phyloP scores from a whole-genome alignment of 2,888 invertebrate genomes.

The Rhopalosiphum nymphaeae region DNA sequence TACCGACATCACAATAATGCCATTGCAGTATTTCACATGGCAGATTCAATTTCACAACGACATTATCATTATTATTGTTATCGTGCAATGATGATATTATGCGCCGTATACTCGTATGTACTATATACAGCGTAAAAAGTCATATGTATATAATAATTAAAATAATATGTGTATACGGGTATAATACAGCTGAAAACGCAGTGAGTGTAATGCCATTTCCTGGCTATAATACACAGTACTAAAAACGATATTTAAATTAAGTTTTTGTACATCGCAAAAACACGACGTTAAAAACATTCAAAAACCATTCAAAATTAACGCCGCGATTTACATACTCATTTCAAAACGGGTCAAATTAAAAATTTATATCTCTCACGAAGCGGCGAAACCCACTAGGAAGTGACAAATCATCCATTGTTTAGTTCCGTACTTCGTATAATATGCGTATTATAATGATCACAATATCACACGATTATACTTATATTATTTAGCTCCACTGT shows the following conservation, averaged over 20 bases:
- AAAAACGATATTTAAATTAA: neutral
- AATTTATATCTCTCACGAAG: neutral
- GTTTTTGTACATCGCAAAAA: neutral
- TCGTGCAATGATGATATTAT: neutral
- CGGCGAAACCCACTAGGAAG: neutral
- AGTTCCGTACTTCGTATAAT: neutral
- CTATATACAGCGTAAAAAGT: neutral
- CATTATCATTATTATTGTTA: neutral
- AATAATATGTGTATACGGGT: neutral
- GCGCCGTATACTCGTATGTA: neutral
- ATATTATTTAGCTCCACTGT: neutral
- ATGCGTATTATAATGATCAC: neutral
- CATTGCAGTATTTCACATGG: neutral
- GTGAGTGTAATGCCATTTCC: neutral
- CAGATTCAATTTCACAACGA: neutral
- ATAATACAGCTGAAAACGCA: neutral
- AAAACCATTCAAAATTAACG: neutral
- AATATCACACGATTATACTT: neutral
- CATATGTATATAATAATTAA: neutral
- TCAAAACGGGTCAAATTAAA: neutral
- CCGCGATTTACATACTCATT: neutral
- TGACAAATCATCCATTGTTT: neutral
- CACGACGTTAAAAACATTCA: neutral
- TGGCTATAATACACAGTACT: neutral
- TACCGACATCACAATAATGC: neutral